Base-by-base conservation (phyloP, 2,113 vertebrate species). In the Scophthalmus maximus region DNA sequence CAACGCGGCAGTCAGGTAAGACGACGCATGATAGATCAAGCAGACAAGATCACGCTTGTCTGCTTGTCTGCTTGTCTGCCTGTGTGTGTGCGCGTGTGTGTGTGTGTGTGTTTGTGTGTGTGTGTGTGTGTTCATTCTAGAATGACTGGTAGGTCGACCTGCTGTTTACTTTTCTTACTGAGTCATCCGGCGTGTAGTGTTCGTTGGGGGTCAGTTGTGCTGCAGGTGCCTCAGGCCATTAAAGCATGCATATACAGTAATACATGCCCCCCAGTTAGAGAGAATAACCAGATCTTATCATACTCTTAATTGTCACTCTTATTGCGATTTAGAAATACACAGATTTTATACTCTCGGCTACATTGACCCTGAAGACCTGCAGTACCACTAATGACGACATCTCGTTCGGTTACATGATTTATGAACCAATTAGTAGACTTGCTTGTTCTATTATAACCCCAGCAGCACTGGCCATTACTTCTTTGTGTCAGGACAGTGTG, bases 1-100 rank as follows among this genome's bases (percentile, higher is more conserved):
- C 57, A 55, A 77, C 67, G 42, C 59, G 65, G 65, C 62, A 73
- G 27, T 17, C 74, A 90, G 91, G 90, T 91, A 88, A 87, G 84
- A 52, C 32, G 1, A 30, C 14, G 5, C 27, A 26, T 32, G 36
- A n/a, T n/a, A n/a, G n/a, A n/a, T n/a, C n/a, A n/a, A n/a, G n/a
- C n/a, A n/a, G n/a, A n/a, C n/a, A n/a, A n/a, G n/a, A 2, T 46
- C 12, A 18, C 32, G 9, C 32, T 34, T 9, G 38, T 49, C 8
- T 10, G 44, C 4, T 18, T 11, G 46, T 1, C 1, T 44, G 46
- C 2, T n/a, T 49, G 2, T 49, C 8, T 11, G 46, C 4, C 1
- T 44, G 46, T 6, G 46, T 49, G 2, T 49, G 20, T 49, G 20
- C n/a, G 64, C 9, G 51, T 23, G 32, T 20, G 36, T n/a, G 20